phyloP scores from a whole-genome alignment of 1,140 invertebrate genomes.

The Agraylea sexmaculata region DNA sequence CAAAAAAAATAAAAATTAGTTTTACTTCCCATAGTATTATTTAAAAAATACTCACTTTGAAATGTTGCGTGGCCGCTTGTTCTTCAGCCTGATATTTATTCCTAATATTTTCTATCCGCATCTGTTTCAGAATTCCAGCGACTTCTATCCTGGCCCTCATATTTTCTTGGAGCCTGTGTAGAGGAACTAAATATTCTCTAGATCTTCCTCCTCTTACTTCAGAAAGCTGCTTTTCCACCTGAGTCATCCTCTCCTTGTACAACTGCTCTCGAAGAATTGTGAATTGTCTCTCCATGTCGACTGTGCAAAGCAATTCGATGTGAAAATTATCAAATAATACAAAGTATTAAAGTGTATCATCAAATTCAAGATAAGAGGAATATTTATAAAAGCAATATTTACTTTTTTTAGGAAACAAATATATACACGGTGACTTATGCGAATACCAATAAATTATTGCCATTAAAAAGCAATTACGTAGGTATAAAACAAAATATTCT shows the following conservation, averaged over 20 bases:
- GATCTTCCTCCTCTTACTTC: constrained; percentile 77
- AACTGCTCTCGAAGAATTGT: constrained; percentile 75
- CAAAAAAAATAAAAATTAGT: too few species aligned
- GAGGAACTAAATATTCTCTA: constrained; percentile 74
- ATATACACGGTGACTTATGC: not conserved
- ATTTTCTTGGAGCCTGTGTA: constrained; percentile 75
- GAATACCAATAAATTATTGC: too few species aligned
- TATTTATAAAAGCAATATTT: not conserved
- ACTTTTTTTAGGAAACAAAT: not conserved
- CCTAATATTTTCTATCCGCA: constrained; percentile 68
- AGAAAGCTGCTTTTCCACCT: constrained; percentile 70
- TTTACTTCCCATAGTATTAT: too few species aligned
- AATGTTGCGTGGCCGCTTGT: constrained; percentile 77
- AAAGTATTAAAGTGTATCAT: too few species aligned
- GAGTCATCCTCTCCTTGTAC: constrained; percentile 69
- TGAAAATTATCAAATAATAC: too few species aligned
- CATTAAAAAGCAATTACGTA: too few species aligned
- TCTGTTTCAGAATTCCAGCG: constrained; percentile 70
- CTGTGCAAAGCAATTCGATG: too few species aligned
- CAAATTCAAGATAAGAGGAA: not conserved
- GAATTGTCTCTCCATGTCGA: constrained; percentile 83
- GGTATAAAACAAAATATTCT: too few species aligned
- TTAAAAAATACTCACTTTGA: constrained; percentile 57
- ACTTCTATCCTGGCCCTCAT: constrained; percentile 80
- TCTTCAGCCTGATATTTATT: constrained; percentile 84